Conservation (phyloP, 2,888 invertebrate genomes). For the Cheilosia pagana region DNA sequence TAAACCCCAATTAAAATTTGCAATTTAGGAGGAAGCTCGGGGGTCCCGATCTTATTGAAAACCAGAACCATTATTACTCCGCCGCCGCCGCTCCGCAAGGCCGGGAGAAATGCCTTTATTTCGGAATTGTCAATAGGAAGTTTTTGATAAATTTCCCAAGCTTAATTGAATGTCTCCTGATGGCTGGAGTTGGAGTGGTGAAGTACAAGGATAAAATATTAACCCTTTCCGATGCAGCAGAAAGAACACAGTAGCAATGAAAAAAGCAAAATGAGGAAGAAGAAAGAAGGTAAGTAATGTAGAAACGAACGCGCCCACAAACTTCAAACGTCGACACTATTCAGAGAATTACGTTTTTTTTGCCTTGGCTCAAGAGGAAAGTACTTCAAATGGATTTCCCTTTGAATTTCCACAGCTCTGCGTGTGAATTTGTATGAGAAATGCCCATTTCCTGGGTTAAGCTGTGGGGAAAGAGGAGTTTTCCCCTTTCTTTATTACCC, state of each 20-base stretch:
- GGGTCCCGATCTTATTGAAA: slow-evolving; percentile 45
- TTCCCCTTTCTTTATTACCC: neutral
- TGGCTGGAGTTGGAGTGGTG: neutral
- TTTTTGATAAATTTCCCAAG: slow-evolving; percentile 32
- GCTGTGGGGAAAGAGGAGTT: neutral
- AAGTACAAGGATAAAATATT: slow-evolving; percentile 26
- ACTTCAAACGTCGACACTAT: slow-evolving; percentile 50
- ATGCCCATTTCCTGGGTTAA: slow-evolving; percentile 55
- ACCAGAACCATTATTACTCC: slow-evolving; percentile 38
- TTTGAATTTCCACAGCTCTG: slow-evolving; percentile 68
- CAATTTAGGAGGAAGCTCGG: slow-evolving; percentile 36
- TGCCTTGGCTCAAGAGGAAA: slow-evolving; percentile 36
- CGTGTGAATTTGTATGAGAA: slow-evolving; percentile 64
- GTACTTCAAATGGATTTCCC: slow-evolving; percentile 60
- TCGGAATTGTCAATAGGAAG: slow-evolving; percentile 26
- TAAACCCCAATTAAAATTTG: slow-evolving; percentile 71
- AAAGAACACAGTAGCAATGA: neutral
- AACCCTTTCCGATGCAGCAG: slow-evolving; percentile 27
- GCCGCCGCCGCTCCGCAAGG: slow-evolving; percentile 16
- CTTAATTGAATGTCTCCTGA: slow-evolving; percentile 58
- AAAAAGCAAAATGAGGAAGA: neutral
- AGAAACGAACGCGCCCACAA: slow-evolving; percentile 20
- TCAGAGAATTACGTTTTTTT: slow-evolving; percentile 46
- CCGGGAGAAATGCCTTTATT: slow-evolving; percentile 30
- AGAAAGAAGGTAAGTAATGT: neutral